These are phyloP conservation scores for Alethe diademata DNA, from an alignment of 2,113 vertebrate genomes.

Conservation along the genomic window DNA sequence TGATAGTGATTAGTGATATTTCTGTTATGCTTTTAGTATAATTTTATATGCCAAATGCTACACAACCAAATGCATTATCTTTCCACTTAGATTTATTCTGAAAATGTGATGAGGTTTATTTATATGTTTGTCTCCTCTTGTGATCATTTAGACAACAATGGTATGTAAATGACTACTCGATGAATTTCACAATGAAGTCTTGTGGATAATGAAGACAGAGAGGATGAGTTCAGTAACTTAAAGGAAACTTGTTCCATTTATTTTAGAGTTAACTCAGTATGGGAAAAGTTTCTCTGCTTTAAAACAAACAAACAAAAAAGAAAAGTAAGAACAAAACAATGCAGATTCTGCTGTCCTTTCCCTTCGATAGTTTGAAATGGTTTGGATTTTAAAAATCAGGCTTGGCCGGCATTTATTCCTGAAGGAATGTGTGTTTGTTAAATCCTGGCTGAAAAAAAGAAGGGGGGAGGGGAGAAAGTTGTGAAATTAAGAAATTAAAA, in stretches of 20 bases:
- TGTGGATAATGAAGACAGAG: not conserved
- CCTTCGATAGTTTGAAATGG: slow-evolving; percentile 12
- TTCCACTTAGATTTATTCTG: not conserved
- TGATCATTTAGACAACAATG: not conserved
- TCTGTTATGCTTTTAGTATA: not conserved
- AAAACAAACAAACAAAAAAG: not conserved
- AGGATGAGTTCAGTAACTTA: not conserved
- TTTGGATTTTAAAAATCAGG: slow-evolving; percentile 28
- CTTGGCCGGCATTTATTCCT: slow-evolving; percentile 28
- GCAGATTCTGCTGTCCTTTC: slow-evolving; percentile 9
- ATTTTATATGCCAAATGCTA: not conserved
- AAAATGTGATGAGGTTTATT: not conserved
- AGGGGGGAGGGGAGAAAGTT: accelerated
- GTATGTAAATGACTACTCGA: not conserved
- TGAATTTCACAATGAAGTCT: not conserved
- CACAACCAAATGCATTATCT: not conserved
- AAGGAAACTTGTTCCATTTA: not conserved
- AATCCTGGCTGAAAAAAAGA: not conserved
- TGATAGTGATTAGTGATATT: not conserved
- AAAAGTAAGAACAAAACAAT: not conserved
- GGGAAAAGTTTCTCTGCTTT: not conserved
- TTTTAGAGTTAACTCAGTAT: slow-evolving; percentile 20
- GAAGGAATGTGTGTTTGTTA: not conserved
- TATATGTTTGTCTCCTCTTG: not conserved
- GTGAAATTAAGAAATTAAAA: slow-evolving; percentile 20